A percentile compares a stretch with the other conserved stretches of the same genome.
These are phyloP conservation scores for Heliconius hortense DNA, from an alignment of 2,888 invertebrate genomes.

Conservation along the genomic window DNA sequence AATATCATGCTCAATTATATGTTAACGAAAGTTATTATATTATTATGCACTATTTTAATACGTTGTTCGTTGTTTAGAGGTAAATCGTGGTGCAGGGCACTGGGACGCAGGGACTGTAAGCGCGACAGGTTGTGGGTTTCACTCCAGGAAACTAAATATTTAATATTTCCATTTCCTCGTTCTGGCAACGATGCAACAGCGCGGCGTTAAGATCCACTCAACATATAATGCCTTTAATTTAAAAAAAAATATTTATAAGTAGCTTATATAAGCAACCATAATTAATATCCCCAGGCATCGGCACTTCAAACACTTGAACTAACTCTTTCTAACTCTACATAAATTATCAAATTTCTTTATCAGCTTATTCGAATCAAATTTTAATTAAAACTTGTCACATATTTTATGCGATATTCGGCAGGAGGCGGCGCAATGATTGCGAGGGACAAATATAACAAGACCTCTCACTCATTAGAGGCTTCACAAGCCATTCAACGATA, in stretches of 20 bases:
- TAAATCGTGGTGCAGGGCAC: background rate
- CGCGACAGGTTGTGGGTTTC: background rate
- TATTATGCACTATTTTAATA: too few relatives aligned
- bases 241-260: slow-evolving; percentile 5
- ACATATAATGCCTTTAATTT: background rate
- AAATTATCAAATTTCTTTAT: slow-evolving; percentile 77
- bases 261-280: slow-evolving; percentile 19
- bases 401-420: slow-evolving; percentile 77
- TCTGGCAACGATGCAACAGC: too few relatives aligned
- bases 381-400: slow-evolving; percentile 81
- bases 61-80: background rate
- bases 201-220: too few relatives aligned
- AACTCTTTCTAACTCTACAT: slow-evolving; percentile 55
- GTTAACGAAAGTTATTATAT: background rate
- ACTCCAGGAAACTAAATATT: background rate
- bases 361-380: slow-evolving; percentile 73
- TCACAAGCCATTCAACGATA: slow-evolving; percentile 46
- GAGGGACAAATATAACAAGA: slow-evolving; percentile 59
- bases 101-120: background rate
- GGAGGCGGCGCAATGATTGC: slow-evolving; percentile 71
- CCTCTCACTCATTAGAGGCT: slow-evolving; percentile 50
- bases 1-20: background rate
- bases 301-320: slow-evolving; percentile 50
- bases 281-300: slow-evolving; percentile 55
- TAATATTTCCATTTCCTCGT: background rate